A percentile compares a stretch with the other conserved stretches of the same genome.
Evolutionary conservation across 1,140 invertebrate genomes (phyloP).

Genomic region (Dermatophagoides farinae): DNA sequence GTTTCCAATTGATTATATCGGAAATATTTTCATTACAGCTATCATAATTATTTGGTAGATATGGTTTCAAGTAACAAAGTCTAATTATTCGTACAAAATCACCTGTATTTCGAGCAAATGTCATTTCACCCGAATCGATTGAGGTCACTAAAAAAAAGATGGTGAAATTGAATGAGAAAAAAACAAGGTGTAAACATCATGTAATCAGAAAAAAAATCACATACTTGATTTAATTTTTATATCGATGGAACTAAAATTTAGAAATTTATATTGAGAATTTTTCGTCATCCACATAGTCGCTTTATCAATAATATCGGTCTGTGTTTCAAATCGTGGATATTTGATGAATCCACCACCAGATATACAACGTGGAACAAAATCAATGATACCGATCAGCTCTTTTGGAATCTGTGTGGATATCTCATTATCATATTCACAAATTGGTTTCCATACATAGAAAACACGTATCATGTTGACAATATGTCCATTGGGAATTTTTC

Average conservation of each 20-base stretch:
- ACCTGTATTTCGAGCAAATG: slow-evolving; percentile 17
- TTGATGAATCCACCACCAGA: slow-evolving; percentile 18
- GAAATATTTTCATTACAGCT: neutral
- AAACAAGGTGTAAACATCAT: neutral
- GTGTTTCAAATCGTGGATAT: slow-evolving; percentile 19
- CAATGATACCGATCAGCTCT: slow-evolving; percentile 16
- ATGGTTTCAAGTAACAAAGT: slow-evolving; percentile 16
- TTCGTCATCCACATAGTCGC: slow-evolving; percentile 18
- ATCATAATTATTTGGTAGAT: neutral
- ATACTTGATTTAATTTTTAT: slow-evolving; percentile 20
- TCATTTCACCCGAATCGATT: slow-evolving; percentile 5
- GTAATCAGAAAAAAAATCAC: neutral
- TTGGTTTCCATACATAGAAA: neutral
- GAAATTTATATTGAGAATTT: slow-evolving; percentile 16
- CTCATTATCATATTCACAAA: neutral
- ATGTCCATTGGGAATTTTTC: neutral
- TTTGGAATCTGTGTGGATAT: neutral
- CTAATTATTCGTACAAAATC: slow-evolving; percentile 19
- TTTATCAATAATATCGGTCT: slow-evolving; percentile 15
- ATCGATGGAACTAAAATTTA: slow-evolving; percentile 18
- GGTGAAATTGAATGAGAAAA: neutral
- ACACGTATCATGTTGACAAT: neutral
- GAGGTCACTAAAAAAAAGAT: neutral
- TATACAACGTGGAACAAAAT: slow-evolving; percentile 17
- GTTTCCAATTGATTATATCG: neutral